Conservation (phyloP, 2,888 invertebrate genomes). For the Pristionchus maxplancki region DNA sequence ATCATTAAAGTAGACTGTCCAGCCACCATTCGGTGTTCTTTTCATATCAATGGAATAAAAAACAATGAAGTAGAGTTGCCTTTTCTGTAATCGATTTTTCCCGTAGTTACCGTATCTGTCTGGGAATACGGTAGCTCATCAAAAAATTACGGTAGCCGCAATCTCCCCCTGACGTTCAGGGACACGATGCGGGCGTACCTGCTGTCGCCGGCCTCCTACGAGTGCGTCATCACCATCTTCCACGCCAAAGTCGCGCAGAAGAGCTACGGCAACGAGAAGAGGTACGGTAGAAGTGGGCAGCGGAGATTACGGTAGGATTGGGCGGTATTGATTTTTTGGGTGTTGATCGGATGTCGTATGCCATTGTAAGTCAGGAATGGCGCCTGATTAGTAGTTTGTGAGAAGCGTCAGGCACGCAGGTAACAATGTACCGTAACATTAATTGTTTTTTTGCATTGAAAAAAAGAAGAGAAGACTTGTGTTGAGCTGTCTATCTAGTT, state of each 20-base stretch:
- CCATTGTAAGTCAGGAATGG: not conserved
- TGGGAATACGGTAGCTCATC: not conserved
- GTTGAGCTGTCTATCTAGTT: no score
- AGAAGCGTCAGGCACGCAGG: no score
- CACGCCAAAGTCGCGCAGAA: constrained; percentile 99
- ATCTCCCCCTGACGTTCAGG: constrained; percentile 77
- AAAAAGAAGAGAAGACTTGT: no score
- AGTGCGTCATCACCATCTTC: constrained; percentile 93
- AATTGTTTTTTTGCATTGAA: no score
- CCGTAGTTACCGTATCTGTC: not conserved
- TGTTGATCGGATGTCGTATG: not conserved
- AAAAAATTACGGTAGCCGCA: not conserved
- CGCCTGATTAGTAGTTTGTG: not conserved
- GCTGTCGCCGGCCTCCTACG: constrained; percentile 70
- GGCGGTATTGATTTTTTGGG: constrained; percentile 23
- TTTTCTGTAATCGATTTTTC: no score
- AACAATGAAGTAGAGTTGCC: no score
- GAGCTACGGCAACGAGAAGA: constrained; percentile 98
- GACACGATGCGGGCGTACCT: constrained; percentile 98
- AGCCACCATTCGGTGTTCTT: not conserved
- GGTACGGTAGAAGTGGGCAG: constrained; percentile 81
- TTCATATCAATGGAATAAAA: not conserved
- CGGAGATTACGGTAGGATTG: not conserved
- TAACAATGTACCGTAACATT: no score
- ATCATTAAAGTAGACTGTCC: not conserved